A percentile compares a stretch with the other conserved stretches of the same genome.
Conservation (phyloP, 2,113 vertebrate genomes). For the Tachysurus vachellii region DNA sequence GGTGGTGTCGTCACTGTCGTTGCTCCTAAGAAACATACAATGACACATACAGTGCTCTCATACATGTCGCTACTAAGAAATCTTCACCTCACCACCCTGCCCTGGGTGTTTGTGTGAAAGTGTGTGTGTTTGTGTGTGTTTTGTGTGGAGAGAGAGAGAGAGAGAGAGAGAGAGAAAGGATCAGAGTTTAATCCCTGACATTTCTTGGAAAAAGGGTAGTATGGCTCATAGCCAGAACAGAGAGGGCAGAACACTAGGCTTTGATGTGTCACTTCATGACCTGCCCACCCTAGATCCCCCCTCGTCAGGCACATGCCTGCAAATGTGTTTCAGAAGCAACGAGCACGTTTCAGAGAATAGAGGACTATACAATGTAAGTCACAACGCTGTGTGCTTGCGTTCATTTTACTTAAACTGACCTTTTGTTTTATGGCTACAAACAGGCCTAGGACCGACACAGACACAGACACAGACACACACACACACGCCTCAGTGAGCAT, state of each 20-base stretch:
- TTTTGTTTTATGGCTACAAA: neutral
- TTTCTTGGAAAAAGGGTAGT: constrained; percentile 50
- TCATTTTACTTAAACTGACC: constrained; percentile 36
- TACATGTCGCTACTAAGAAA: constrained; percentile 33
- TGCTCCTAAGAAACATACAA: constrained; percentile 75
- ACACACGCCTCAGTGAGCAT: constrained; percentile 12
- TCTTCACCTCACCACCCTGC: neutral
- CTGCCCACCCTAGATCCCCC: constrained; percentile 59
- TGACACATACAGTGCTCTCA: constrained; percentile 26
- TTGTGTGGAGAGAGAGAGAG: neutral
- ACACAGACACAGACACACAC: constrained; percentile 25
- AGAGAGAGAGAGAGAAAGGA: constrained; percentile 21
- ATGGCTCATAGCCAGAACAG: constrained; percentile 55
- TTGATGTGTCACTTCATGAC: constrained; percentile 67
- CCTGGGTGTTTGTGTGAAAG: constrained; percentile 22
- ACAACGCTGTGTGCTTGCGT: constrained; percentile 28
- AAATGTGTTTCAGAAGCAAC: constrained; percentile 23
- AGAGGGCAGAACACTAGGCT: constrained; percentile 58
- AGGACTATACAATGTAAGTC: constrained; percentile 29
- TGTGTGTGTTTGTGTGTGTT: constrained; percentile 31
- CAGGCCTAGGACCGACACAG: neutral
- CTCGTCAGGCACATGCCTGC: constrained; percentile 39
- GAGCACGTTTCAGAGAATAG: constrained; percentile 21
- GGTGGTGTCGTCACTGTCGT: constrained; percentile 89
- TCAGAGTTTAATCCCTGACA: constrained; percentile 58